Evolutionary conservation across 2,888 invertebrate species (phyloP).

Genomic region (Ochropleura plecta): DNA sequence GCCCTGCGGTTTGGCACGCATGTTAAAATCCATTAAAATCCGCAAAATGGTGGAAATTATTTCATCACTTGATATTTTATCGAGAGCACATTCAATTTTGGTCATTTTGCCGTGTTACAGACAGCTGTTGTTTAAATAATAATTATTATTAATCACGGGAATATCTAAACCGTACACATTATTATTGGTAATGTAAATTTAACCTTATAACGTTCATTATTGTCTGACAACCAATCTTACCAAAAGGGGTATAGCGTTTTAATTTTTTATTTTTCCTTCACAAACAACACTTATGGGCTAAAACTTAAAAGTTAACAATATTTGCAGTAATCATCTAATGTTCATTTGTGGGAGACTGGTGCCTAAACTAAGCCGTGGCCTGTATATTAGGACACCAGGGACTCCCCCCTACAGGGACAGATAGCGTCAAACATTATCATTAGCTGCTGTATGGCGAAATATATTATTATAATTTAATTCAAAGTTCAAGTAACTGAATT

Average conservation of each 20-base stretch:
- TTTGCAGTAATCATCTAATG: too few species aligned
- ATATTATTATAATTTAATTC: too few species aligned
- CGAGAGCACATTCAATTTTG: constrained; percentile 2
- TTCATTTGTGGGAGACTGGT: too few species aligned
- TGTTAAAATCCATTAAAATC: constrained; percentile 47
- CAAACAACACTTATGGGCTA: too few species aligned
- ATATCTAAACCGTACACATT: not conserved
- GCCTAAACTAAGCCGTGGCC: too few species aligned
- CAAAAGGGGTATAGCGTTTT: not conserved
- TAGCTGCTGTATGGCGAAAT: too few species aligned
- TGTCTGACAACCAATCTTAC: not conserved
- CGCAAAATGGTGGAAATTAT: constrained; percentile 33
- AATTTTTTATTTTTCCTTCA: too few species aligned
- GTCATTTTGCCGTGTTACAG: not conserved
- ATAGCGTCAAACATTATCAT: too few species aligned
- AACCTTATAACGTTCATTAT: not conserved
- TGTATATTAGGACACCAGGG: too few species aligned
- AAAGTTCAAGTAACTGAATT: too few species aligned
- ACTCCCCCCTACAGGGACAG: too few species aligned
- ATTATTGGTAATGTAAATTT: not conserved
- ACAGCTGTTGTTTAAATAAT: not conserved
- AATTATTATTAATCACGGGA: not conserved
- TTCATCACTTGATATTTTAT: constrained; percentile 33
- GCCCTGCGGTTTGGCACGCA: constrained; percentile 47
- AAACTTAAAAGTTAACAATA: too few species aligned